Evolutionary conservation across 2,797 vertebrate species (phyloP).

Genomic region (Takifugu ocellatus): DNA sequence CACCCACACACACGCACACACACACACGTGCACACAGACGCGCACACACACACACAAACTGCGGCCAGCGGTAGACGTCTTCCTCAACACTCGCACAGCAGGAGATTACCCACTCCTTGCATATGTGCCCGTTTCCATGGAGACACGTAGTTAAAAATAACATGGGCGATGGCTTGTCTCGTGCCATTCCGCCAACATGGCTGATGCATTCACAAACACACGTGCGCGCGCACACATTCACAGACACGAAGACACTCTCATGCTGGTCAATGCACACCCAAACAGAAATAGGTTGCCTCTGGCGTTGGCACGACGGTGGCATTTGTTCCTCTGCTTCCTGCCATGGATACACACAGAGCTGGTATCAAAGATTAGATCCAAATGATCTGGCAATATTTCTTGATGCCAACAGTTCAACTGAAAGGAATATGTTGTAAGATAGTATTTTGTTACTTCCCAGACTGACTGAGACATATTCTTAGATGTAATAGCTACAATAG

Average conservation of each 20-base stretch:
- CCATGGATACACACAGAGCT: conserved; percentile 25
- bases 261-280: conserved; percentile 26
- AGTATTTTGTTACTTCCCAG: neutral
- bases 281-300: conserved; percentile 4
- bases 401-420: neutral
- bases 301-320: conserved; percentile 20
- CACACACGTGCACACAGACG: conserved; percentile 14
- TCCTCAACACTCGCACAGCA: conserved; percentile 55
- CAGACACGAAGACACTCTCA: conserved; percentile 20
- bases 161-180: conserved; percentile 79
- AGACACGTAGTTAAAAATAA: conserved; percentile 84
- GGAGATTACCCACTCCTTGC: conserved; percentile 64
- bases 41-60: conserved; percentile 20
- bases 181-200: conserved; percentile 75
- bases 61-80: conserved; percentile 52
- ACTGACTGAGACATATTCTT: no score
- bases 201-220: conserved; percentile 61
- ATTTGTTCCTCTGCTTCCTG: conserved; percentile 34
- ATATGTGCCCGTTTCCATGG: conserved; percentile 81
- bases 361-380: conserved; percentile 7
- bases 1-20: conserved; percentile 12
- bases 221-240: conserved; percentile 29
- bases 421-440: neutral
- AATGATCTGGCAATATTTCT: neutral
- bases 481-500: neutral